Conservation (phyloP, 1,140 invertebrate species). For the Euura lappo region DNA sequence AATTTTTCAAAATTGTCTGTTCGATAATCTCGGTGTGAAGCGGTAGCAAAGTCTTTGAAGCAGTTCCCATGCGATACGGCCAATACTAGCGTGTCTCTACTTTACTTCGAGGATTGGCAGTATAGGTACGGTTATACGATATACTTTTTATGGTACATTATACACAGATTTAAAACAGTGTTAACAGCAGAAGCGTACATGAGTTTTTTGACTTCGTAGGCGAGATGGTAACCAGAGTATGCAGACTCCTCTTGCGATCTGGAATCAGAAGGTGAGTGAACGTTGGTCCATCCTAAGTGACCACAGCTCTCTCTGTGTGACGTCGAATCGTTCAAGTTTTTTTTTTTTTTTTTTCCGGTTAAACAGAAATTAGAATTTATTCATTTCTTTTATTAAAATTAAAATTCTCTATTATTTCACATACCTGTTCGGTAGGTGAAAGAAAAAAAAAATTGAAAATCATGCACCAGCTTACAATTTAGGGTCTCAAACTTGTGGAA, state of each 20-base stretch:
- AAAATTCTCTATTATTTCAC: no score
- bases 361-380: no score
- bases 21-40: not conserved
- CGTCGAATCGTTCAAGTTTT: not conserved
- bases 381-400: no score
- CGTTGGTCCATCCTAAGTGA: slow-evolving; percentile 47
- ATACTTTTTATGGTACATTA: not conserved
- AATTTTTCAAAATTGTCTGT: no score
- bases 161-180: slow-evolving; percentile 28
- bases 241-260: slow-evolving; percentile 86
- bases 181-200: slow-evolving; percentile 84
- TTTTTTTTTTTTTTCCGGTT: no score
- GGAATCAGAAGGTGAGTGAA: slow-evolving; percentile 65
- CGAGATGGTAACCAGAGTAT: slow-evolving; percentile 96
- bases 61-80: not conserved
- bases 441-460: no score
- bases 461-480: no score
- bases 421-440: no score
- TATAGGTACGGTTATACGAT: slow-evolving; percentile 26
- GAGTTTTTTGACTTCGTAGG: slow-evolving; percentile 99
- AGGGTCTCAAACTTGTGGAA: no score
- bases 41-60: not conserved
- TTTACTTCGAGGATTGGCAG: no score
- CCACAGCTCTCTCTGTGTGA: slow-evolving; percentile 6
- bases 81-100: not conserved